These are phyloP conservation scores for Virgularia gustaviana DNA, from an alignment of 92 coral and sea anemone species.

Conservation along the genomic window DNA sequence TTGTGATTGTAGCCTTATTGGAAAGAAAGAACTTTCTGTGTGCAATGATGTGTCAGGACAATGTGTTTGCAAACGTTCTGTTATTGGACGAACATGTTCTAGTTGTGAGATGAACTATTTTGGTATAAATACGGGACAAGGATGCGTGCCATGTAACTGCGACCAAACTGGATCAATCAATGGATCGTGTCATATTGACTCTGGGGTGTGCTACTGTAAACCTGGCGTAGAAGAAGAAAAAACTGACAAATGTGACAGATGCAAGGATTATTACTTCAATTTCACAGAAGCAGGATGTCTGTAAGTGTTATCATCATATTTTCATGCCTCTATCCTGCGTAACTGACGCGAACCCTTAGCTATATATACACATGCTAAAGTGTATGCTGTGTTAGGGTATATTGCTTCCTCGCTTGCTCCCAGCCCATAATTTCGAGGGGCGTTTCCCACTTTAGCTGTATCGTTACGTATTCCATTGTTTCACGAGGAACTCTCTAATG, in stretches of 20 bases:
- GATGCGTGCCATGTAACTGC: conserved; percentile 81
- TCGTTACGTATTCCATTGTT: too few relatives aligned
- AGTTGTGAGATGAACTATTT: conserved; percentile 66
- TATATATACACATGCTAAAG: too few relatives aligned
- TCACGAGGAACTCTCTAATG: too few relatives aligned
- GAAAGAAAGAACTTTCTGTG: conserved; percentile 65
- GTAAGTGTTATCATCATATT: conserved; percentile 57
- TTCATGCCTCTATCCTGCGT: background rate
- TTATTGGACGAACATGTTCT: conserved; percentile 72
- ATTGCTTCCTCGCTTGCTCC: too few relatives aligned
- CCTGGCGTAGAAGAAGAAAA: conserved; percentile 69
- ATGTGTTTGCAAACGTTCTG: conserved; percentile 78
- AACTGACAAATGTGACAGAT: conserved; percentile 69
- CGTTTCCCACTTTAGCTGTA: too few relatives aligned
- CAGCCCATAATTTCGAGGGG: too few relatives aligned
- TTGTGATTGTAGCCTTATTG: conserved; percentile 66
- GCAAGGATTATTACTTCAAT: conserved; percentile 68
- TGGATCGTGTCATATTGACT: conserved; percentile 67
- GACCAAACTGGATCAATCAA: conserved; percentile 75
- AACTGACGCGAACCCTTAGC: background rate
- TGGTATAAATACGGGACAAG: conserved; percentile 77
- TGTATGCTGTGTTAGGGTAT: too few relatives aligned
- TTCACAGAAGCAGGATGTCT: conserved; percentile 89
- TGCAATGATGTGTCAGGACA: conserved; percentile 83
- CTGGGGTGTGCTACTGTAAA: conserved; percentile 82